Evolutionary conservation across 2,888 invertebrate genomes (phyloP).

Genomic region (Leptinotarsa peninsularis): DNA sequence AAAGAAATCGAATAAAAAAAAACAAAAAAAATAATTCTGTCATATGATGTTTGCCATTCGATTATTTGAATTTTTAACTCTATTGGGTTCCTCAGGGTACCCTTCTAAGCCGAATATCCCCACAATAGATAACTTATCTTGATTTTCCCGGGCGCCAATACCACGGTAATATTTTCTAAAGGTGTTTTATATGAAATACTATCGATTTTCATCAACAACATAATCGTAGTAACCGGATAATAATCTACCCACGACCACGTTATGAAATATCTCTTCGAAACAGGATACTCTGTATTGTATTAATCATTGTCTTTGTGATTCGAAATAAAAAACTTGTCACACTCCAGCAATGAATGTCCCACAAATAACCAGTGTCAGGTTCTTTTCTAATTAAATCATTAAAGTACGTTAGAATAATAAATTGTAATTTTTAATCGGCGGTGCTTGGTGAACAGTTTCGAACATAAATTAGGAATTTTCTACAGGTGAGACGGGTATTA

Average conservation of each 20-base stretch:
- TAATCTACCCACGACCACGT: conserved; percentile 11
- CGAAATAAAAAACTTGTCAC: conserved; percentile 25
- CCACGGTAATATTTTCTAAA: no score
- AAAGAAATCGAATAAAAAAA: no score
- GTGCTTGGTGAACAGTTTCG: conserved; percentile 36
- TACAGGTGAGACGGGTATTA: conserved; percentile 51
- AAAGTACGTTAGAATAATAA: conserved; percentile 31
- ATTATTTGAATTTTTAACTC: no score
- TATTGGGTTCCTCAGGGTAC: no score
- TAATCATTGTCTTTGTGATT: conserved; percentile 18
- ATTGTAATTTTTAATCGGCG: conserved; percentile 31
- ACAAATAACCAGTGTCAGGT: conserved; percentile 5
- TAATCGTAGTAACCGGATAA: conserved; percentile 8
- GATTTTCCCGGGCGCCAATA: no score
- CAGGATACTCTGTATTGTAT: conserved; percentile 21
- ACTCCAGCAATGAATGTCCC: conserved; percentile 18
- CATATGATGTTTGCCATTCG: no score
- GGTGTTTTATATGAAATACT: neutral
- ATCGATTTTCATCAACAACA: neutral
- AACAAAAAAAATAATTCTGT: no score
- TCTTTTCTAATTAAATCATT: conserved; percentile 25
- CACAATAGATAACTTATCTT: no score
- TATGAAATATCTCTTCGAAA: conserved; percentile 18
- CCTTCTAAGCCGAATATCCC: no score
- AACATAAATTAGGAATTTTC: conserved; percentile 50